Evolutionary conservation across 2,888 invertebrate species (phyloP).

Genomic region (Psylliodes chrysocephalus): DNA sequence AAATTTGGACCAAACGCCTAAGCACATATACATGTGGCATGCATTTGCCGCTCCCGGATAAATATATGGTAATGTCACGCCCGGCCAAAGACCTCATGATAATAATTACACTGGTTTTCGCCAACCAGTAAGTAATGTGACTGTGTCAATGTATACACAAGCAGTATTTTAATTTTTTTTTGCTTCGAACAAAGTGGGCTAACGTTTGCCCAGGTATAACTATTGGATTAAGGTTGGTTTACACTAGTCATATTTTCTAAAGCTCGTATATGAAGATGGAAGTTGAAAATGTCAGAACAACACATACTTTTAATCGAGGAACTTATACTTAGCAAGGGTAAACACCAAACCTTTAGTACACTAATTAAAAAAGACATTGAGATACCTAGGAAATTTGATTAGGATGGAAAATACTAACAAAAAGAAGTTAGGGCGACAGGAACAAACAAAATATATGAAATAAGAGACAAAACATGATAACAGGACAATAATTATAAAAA

Average conservation of each 20-base stretch:
- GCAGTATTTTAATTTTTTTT: background rate
- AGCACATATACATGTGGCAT: background rate
- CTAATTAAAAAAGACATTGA: too few species aligned
- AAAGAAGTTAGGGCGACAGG: too few species aligned
- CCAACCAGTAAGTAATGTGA: background rate
- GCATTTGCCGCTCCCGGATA: background rate
- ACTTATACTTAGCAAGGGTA: too few species aligned
- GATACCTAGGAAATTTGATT: too few species aligned
- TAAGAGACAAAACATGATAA: too few species aligned
- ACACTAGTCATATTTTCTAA: background rate
- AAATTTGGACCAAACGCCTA: background rate
- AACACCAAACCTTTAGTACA: too few species aligned
- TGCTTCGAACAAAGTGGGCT: background rate
- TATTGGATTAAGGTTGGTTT: background rate
- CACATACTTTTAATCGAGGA: too few species aligned
- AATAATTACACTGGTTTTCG: conserved; percentile 7
- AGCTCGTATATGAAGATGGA: too few species aligned
- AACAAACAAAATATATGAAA: too few species aligned
- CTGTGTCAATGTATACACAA: conserved; percentile 9
- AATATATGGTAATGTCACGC: background rate
- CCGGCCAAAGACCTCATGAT: conserved; percentile 4
- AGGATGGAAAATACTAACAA: too few species aligned
- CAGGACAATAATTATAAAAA: too few species aligned
- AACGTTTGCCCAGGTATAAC: background rate
- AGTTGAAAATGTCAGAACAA: too few species aligned